Evolutionary conservation across 1,140 invertebrate species (phyloP), one percentile per base, ranked within the genome.

Genomic region (Panagrolaimus sp.): DNA sequence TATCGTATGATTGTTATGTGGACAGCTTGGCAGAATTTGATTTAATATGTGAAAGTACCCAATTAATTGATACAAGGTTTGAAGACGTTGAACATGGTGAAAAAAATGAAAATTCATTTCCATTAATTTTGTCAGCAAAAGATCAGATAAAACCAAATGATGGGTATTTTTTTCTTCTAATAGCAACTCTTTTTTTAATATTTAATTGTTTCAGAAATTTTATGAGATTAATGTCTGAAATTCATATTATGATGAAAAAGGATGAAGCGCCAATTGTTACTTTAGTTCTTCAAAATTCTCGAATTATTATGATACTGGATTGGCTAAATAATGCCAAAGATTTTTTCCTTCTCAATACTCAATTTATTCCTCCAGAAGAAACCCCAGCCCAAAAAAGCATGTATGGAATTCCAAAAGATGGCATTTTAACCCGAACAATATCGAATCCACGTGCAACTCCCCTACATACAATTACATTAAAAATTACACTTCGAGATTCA

Each of bases 401-500:
- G 17, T 75, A 32, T 43, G 67, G 43, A 12, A 38, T 32, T 15
- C 71, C 73, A 24, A 74, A 74, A 43, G 65, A 74, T 62, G 85
- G 85, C 17, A 84, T 86, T 46, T 76, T 85, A 46, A 86, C 85
- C 1, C 85, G 84, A 72, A 77, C 72, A 83, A 17, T 84, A 85
- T 70, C 73, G 79, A 76, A 81, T 83, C 44, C n/a, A 65, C 67
- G 44, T 46, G 43, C 73, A 55, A 68, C 63, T 69, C 76, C 80
- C 46, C 70, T 86, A 1, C 88, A 89, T 45, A 76, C 65, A 7
- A 89, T 91, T 81, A 92, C 95, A 84, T 84, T 96, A 17, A 93
- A 94, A 84, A 85, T 97, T 5, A 97, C 96, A 85, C 89, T 97
- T 4, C 93, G 91, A 0, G 92, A 97, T 83, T 96, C 93, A 1